phyloP scores from a whole-genome alignment of 2,797 vertebrate species.

The Momotus momota region DNA sequence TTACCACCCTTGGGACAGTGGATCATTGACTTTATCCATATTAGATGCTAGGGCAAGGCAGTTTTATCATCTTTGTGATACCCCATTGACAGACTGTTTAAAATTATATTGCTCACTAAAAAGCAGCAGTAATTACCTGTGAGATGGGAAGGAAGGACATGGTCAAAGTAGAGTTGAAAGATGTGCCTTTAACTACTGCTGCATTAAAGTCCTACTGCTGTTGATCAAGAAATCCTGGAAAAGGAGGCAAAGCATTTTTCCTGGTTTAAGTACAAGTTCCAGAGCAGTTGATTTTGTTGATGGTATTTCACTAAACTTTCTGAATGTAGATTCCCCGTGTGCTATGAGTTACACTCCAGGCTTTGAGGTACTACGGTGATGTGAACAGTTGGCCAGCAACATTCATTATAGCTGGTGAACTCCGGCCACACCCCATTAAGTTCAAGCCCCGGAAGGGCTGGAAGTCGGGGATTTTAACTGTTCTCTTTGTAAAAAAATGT shows the following conservation, averaged over 20 bases:
- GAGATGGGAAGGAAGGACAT: background rate
- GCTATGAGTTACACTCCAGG: background rate
- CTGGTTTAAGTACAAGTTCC: background rate
- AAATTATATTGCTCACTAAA: constrained; percentile 58
- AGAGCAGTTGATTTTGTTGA: background rate
- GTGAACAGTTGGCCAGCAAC: background rate
- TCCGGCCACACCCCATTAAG: constrained; percentile 7
- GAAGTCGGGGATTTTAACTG: background rate
- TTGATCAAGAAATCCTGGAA: constrained; percentile 1
- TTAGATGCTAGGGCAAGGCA: constrained; percentile 16
- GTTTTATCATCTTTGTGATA: constrained; percentile 44
- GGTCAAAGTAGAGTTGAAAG: background rate
- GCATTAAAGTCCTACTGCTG: background rate
- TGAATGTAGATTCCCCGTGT: background rate
- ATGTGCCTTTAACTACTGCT: background rate
- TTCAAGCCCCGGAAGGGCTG: background rate
- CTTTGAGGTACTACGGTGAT: background rate
- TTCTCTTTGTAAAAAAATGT: constrained; percentile 13
- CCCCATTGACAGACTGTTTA: constrained; percentile 33
- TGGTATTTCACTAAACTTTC: background rate
- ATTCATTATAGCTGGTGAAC: constrained; percentile 17
- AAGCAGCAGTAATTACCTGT: constrained; percentile 33
- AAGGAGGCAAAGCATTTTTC: background rate
- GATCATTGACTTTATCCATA: constrained; percentile 43
- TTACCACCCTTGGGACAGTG: background rate